A percentile compares a stretch with the other conserved stretches of the same genome.
phyloP scores from a whole-genome alignment of 2,888 invertebrate species.

The Philereme vetulata region DNA sequence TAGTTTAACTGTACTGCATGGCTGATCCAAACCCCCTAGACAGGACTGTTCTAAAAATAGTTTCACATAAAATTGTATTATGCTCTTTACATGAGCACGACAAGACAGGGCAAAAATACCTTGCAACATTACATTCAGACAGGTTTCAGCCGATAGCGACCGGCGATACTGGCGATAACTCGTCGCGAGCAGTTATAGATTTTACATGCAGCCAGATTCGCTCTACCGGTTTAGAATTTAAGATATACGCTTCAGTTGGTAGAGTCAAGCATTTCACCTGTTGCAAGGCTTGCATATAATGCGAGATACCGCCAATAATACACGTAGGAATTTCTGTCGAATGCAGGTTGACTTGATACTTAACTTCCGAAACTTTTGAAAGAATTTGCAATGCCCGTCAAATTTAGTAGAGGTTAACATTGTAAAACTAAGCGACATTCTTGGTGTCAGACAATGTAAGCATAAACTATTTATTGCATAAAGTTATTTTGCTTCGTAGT shows the following conservation, averaged over 20 bases:
- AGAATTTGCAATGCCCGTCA: conserved; percentile 4
- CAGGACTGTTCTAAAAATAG: background rate
- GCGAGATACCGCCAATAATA: conserved; percentile 6
- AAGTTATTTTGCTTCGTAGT: conserved; percentile 1
- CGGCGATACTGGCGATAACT: conserved; percentile 29
- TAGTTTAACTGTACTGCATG: conserved; percentile 9
- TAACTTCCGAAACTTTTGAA: background rate
- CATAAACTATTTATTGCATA: conserved; percentile 2
- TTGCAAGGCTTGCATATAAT: conserved; percentile 13
- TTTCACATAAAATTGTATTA: background rate
- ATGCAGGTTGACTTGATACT: background rate
- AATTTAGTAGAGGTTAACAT: background rate
- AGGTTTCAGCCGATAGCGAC: conserved; percentile 28
- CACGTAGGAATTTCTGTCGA: conserved; percentile 10
- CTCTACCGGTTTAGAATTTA: conserved; percentile 22
- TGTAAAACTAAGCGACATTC: conserved; percentile 6
- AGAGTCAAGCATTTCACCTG: conserved; percentile 13
- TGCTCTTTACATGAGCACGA: background rate
- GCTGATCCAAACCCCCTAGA: conserved; percentile 2
- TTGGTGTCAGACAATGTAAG: background rate
- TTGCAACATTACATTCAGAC: conserved; percentile 22
- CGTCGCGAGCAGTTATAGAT: conserved; percentile 30
- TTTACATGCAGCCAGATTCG: conserved; percentile 27
- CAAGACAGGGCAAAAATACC: conserved; percentile 18
- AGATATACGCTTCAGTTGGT: conserved; percentile 10